Conservation (phyloP, 92 coral and sea anemone species). For the Bergia puertoricense region DNA sequence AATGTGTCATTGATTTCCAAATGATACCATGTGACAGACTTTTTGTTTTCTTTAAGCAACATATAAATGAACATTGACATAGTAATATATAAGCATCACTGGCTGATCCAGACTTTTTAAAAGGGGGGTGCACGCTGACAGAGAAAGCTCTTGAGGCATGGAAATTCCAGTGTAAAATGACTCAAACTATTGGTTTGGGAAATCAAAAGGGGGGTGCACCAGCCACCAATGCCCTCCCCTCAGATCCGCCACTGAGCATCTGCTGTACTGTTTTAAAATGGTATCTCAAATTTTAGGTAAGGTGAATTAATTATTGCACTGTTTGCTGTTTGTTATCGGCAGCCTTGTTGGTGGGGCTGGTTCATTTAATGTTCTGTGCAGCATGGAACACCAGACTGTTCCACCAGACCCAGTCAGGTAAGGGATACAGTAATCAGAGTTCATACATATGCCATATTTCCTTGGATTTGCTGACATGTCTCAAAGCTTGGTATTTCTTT, state of each 20-base stretch:
- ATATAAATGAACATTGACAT: too few relatives aligned
- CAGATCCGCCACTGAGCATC: too few relatives aligned
- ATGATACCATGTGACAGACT: not conserved
- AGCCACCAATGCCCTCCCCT: too few relatives aligned
- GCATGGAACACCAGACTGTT: slow-evolving; percentile 58
- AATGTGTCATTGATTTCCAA: too few relatives aligned
- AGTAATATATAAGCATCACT: too few relatives aligned
- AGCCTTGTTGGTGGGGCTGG: slow-evolving; percentile 83
- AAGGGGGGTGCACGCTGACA: too few relatives aligned
- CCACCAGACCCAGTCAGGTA: slow-evolving; percentile 66
- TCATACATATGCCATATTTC: not conserved
- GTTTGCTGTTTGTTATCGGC: not conserved
- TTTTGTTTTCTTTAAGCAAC: not conserved
- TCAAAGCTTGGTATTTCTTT: too few relatives aligned
- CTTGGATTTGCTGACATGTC: not conserved
- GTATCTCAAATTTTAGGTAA: not conserved
- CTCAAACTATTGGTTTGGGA: too few relatives aligned
- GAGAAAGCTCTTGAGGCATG: too few relatives aligned
- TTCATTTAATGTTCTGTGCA: slow-evolving; percentile 55
- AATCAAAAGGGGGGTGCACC: too few relatives aligned
- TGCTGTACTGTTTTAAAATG: not conserved
- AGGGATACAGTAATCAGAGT: not conserved
- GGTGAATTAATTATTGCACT: not conserved
- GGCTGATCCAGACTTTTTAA: too few relatives aligned
- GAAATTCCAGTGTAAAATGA: too few relatives aligned